Evolutionary conservation across 1,140 invertebrate species (phyloP).

Genomic region (Brachionus sp.): DNA sequence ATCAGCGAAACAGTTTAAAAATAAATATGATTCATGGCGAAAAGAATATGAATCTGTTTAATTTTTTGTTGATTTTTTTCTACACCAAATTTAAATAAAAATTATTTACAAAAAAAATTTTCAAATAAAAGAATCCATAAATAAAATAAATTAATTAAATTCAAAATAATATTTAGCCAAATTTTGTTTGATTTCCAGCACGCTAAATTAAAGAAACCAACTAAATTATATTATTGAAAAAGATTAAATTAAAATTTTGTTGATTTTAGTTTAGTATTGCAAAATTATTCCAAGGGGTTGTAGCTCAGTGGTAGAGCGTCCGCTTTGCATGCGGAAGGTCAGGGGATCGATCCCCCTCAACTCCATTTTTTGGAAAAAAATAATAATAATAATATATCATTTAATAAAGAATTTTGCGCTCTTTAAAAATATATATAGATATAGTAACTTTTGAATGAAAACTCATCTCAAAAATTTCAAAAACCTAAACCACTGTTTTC

Average conservation of each 20-base stretch:
- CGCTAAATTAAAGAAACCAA: not conserved
- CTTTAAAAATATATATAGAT: too few species aligned
- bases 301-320: constrained; percentile 45
- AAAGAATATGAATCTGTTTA: constrained; percentile 62
- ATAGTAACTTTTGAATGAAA: too few species aligned
- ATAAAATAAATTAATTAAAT: not conserved
- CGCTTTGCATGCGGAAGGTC: constrained; percentile 41
- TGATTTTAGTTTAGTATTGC: not conserved
- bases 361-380: constrained; percentile 30
- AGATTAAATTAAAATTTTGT: not conserved
- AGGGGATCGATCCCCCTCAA: constrained; percentile 40
- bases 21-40: constrained; percentile 62
- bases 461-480: too few species aligned
- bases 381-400: too few species aligned
- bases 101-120: not conserved
- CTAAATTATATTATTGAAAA: not conserved
- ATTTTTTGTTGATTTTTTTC: constrained; percentile 45
- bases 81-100: constrained; percentile 5
- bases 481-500: too few species aligned
- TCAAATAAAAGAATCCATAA: constrained; percentile 25
- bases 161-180: not conserved
- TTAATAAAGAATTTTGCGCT: too few species aligned
- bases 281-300: constrained; percentile 15
- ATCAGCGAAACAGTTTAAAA: constrained; percentile 57
- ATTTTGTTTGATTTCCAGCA: not conserved